Evolutionary conservation across 2,888 invertebrate species (phyloP).

Genomic region (Dynastes maya): DNA sequence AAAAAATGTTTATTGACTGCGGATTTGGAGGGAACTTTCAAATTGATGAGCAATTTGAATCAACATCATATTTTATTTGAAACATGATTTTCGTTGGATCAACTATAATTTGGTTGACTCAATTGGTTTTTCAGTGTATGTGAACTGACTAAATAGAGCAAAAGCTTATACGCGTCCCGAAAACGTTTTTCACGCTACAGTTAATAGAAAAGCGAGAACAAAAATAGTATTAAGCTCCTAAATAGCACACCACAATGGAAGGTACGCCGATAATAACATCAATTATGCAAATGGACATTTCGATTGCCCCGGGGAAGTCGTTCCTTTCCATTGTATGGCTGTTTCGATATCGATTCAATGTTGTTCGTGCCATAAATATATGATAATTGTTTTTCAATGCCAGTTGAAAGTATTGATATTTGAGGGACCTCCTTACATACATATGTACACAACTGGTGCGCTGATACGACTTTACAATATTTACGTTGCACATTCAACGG

Average conservation of each 20-base stretch:
- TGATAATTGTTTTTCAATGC: conserved; percentile 40
- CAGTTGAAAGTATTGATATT: conserved; percentile 29
- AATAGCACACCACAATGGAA: conserved; percentile 11
- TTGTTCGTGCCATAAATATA: conserved; percentile 33
- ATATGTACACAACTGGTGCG: neutral
- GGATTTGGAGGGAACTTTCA: no score
- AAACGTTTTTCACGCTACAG: no score
- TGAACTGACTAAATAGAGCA: no score
- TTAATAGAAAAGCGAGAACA: conserved; percentile 7
- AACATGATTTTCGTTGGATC: no score
- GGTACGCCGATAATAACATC: conserved; percentile 5
- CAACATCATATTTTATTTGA: no score
- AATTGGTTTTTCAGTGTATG: no score
- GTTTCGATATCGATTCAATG: conserved; percentile 38
- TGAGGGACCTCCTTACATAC: neutral
- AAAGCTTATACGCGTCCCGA: no score
- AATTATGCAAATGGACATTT: conserved; percentile 45
- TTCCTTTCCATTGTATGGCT: conserved; percentile 31
- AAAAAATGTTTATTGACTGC: no score
- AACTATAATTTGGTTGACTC: no score
- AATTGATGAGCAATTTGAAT: no score
- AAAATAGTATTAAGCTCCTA: neutral
- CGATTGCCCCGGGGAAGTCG: conserved; percentile 27
- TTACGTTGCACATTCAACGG: no score
- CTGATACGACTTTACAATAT: no score